Conservation (phyloP, 2,797 vertebrate species). For the Sebastes hubbsi region DNA sequence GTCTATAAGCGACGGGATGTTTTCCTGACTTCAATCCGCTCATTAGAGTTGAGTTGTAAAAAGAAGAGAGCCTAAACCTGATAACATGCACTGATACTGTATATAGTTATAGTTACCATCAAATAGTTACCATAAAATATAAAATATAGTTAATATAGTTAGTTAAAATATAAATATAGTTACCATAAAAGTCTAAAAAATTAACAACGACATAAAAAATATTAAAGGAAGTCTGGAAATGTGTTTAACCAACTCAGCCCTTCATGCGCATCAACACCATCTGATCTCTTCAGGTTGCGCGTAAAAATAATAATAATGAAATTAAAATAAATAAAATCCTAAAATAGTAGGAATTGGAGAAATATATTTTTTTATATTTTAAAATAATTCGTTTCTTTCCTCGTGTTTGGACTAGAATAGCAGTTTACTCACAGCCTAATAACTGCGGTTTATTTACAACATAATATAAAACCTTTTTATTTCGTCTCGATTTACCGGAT, state of each 20-base stretch:
- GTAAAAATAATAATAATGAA: neutral
- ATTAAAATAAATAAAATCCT: neutral
- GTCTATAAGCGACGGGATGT: conserved; percentile 14
- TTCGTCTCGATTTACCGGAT: conserved; percentile 36
- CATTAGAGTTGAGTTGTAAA: conserved; percentile 8
- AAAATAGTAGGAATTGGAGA: neutral
- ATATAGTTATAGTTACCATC: too few species aligned
- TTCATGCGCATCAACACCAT: neutral
- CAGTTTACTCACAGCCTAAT: neutral
- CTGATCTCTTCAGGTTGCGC: neutral
- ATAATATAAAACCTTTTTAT: conserved; percentile 22
- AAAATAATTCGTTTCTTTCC: neutral
- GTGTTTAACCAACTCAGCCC: neutral
- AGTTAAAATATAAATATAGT: too few species aligned
- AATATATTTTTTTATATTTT: neutral
- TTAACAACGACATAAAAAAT: neutral
- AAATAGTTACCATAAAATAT: neutral
- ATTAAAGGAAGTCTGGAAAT: neutral
- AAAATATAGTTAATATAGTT: too few species aligned
- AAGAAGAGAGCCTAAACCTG: neutral
- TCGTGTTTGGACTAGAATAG: neutral
- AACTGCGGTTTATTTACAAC: conserved; percentile 33
- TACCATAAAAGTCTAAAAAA: neutral
- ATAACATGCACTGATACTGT: neutral
- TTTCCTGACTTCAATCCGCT: conserved; percentile 43